Conservation (phyloP, 53 echinoderm and acorn worm species). For the Echinarachnius parma region DNA sequence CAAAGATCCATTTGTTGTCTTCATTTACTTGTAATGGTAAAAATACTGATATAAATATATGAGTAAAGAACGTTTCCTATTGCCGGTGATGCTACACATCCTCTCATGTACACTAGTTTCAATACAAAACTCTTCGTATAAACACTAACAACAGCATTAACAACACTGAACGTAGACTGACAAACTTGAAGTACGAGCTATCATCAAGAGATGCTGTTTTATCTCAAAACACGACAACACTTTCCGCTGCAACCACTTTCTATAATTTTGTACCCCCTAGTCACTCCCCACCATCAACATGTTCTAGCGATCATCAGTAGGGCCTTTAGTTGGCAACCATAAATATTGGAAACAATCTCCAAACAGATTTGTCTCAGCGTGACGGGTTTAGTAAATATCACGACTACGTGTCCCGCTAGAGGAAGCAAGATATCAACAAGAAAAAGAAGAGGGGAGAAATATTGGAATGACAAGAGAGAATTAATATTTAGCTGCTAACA, state of each 20-base stretch:
- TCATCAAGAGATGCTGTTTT: no score
- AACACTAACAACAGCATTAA: no score
- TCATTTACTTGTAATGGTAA: no score
- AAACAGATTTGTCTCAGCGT: slow-evolving; percentile 39
- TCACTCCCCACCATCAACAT: slow-evolving; percentile 23
- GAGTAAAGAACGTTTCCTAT: no score
- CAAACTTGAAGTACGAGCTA: no score
- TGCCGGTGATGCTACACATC: no score
- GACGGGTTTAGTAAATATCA: slow-evolving; percentile 43
- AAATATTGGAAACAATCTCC: slow-evolving; percentile 41
- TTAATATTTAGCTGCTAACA: slow-evolving; percentile 26
- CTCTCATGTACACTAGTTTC: no score
- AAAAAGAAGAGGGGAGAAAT: slow-evolving; percentile 6
- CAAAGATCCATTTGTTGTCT: no score
- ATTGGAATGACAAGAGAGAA: background rate
- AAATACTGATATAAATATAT: no score
- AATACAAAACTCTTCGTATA: no score
- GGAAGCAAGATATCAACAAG: background rate
- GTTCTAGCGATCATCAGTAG: slow-evolving; percentile 22
- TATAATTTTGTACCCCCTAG: slow-evolving; percentile 24
- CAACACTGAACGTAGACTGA: no score
- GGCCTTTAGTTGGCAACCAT: slow-evolving; percentile 25
- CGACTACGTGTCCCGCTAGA: slow-evolving; percentile 9
- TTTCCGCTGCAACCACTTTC: slow-evolving; percentile 24
- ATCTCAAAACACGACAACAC: no score